phyloP scores from a whole-genome alignment of 1,140 invertebrate species.

The Dreissena rostriformis region DNA sequence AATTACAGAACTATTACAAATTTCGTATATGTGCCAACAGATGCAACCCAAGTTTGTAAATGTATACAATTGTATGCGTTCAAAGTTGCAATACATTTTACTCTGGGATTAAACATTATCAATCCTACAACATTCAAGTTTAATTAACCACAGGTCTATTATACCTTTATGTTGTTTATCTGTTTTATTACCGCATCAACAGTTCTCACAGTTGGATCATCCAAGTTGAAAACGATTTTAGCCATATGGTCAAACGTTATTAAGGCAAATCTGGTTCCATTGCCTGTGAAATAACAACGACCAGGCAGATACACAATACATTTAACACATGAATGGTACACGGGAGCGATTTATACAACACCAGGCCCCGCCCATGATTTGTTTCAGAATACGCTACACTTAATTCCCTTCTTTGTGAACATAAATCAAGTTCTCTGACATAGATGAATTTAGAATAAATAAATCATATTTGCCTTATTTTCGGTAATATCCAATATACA shows the following conservation, averaged over 20 bases:
- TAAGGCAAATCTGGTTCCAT: constrained; percentile 30
- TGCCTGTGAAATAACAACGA: background rate
- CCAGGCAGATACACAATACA: background rate
- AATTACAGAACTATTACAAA: background rate
- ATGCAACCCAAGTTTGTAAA: background rate
- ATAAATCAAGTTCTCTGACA: background rate
- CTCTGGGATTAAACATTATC: background rate
- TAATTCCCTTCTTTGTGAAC: background rate
- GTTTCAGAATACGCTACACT: background rate
- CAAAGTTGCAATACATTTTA: background rate
- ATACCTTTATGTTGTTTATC: constrained; percentile 17
- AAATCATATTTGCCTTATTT: too few species aligned
- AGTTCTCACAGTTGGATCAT: constrained; percentile 14
- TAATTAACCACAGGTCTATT: background rate
- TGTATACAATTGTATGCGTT: background rate
- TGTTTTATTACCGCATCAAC: background rate
- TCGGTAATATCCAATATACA: too few species aligned
- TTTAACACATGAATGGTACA: background rate
- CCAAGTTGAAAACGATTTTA: background rate
- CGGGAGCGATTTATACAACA: background rate
- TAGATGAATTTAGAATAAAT: too few species aligned
- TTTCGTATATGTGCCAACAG: background rate
- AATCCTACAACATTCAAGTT: background rate
- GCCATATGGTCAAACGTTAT: background rate
- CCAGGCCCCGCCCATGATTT: background rate